Conservation (phyloP, 2,113 vertebrate species). For the Alexandromys fortis region DNA sequence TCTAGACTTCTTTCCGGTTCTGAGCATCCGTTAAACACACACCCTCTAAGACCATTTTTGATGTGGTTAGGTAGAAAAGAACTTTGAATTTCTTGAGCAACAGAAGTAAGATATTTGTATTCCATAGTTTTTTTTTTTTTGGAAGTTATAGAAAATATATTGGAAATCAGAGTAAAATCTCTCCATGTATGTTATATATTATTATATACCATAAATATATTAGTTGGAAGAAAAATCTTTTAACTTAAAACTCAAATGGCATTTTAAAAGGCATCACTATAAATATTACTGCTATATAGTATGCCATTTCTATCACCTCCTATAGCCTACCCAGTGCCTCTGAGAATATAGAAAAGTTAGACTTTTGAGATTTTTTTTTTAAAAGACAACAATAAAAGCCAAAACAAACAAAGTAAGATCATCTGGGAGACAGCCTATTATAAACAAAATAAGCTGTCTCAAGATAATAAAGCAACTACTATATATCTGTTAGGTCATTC, state of each 20-base stretch:
- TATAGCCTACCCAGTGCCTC: not conserved
- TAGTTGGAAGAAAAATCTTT: not conserved
- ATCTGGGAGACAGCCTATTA: not conserved
- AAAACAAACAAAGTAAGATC: not conserved
- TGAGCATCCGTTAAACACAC: constrained; percentile 30
- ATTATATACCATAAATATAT: not conserved
- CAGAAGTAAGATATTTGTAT: not conserved
- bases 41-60: not conserved
- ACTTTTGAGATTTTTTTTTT: not conserved
- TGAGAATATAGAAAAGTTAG: not conserved
- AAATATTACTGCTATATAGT: not conserved
- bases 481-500: not conserved
- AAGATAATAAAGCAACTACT: not conserved
- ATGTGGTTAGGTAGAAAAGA: not conserved
- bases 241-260: not conserved
- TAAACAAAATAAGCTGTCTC: not conserved
- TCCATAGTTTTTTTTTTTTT: not conserved
- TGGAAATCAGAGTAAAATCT: not conserved
- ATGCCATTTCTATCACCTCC: not conserved
- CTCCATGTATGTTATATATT: not conserved
- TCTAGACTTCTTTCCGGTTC: not conserved
- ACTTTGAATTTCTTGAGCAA: not conserved
- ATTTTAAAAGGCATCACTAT: not conserved
- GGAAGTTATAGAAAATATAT: not conserved
- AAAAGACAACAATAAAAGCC: not conserved